Evolutionary conservation across 2,888 invertebrate genomes (phyloP).

Genomic region (Epiblema foenella): DNA sequence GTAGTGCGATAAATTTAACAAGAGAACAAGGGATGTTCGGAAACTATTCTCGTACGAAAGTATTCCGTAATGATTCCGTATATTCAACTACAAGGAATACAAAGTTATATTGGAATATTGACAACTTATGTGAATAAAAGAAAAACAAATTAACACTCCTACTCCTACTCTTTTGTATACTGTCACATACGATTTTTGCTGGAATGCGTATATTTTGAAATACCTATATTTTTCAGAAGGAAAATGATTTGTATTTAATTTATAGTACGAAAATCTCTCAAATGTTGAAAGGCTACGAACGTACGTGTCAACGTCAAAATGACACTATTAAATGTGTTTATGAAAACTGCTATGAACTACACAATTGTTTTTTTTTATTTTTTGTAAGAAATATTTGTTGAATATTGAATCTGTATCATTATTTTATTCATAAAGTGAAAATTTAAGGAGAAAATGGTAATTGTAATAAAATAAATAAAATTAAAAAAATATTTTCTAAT

Average conservation of each 20-base stretch:
- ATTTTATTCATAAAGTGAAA: too few species aligned
- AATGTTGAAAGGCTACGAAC: conserved; percentile 13
- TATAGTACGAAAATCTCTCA: too few species aligned
- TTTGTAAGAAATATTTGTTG: too few species aligned
- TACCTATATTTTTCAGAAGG: too few species aligned
- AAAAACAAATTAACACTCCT: too few species aligned
- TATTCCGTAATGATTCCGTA: neutral
- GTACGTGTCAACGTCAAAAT: conserved; percentile 3
- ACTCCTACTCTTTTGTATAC: neutral
- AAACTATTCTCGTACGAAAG: neutral
- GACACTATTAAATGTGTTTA: conserved; percentile 17
- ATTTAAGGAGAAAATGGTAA: too few species aligned
- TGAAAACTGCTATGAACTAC: neutral
- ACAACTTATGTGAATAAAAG: too few species aligned
- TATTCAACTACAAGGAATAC: neutral
- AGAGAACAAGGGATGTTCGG: conserved; percentile 28
- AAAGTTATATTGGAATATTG: too few species aligned
- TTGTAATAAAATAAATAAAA: too few species aligned
- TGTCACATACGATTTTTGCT: neutral
- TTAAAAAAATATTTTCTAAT: too few species aligned
- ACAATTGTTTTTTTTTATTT: neutral
- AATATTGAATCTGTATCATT: too few species aligned
- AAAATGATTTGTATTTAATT: too few species aligned
- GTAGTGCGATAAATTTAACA: conserved; percentile 23
- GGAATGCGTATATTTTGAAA: neutral